Conservation (phyloP, 2,888 invertebrate genomes). For the Tanytarsus gracilentus region DNA sequence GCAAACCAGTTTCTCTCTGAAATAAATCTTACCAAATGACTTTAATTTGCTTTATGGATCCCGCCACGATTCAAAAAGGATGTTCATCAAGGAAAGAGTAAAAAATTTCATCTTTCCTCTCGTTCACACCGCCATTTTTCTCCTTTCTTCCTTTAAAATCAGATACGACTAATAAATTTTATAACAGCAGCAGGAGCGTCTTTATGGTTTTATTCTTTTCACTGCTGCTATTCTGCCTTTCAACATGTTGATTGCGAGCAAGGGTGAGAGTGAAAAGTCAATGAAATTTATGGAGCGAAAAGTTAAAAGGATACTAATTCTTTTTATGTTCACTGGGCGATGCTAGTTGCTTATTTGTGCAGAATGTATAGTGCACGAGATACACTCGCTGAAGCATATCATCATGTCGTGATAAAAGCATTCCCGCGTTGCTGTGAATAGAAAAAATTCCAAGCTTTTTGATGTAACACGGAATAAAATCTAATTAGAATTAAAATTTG, state of each 20-base stretch:
- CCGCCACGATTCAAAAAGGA: too few species aligned
- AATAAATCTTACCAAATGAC: too few species aligned
- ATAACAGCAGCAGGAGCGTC: too few species aligned
- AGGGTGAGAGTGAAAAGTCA: not conserved
- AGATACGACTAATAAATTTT: too few species aligned
- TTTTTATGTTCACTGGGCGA: not conserved
- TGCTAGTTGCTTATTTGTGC: not conserved
- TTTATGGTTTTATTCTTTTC: not conserved
- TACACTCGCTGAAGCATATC: not conserved
- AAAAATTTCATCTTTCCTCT: too few species aligned
- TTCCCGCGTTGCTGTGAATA: not conserved
- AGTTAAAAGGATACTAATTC: slow-evolving; percentile 1
- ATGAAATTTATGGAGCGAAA: not conserved
- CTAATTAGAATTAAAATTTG: not conserved
- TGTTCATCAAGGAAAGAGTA: too few species aligned
- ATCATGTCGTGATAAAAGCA: not conserved
- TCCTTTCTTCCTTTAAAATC: too few species aligned
- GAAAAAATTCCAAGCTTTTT: not conserved
- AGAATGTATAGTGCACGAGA: not conserved
- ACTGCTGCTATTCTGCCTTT: not conserved
- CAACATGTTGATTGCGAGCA: too few species aligned
- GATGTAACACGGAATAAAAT: not conserved
- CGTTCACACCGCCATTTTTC: too few species aligned
- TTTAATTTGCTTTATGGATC: too few species aligned
- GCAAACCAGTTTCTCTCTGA: too few species aligned